Evolutionary conservation across 2,888 invertebrate species (phyloP), one percentile per base, ranked within the genome.

Genomic region (Lycia hirtaria): DNA sequence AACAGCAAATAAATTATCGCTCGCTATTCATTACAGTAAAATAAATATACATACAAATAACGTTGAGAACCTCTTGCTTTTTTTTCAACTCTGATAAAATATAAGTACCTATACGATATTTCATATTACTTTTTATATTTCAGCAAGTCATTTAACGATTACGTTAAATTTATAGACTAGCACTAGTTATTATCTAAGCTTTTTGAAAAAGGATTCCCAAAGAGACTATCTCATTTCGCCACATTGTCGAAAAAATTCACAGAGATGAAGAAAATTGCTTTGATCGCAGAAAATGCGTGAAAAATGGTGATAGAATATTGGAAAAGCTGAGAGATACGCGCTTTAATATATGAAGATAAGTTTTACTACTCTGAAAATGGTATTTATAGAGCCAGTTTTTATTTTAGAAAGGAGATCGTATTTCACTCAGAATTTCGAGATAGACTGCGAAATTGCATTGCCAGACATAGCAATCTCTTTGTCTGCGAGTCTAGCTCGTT

Each of bases 281-380:
- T 17, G 7, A 22, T 17, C 26, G 37, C 37, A 28, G 4, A 30
- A 32, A 37, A 28, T 2, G 14, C 19, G 12, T 22, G 33, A 33
- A 51, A 24, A 51, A 32, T 33, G 17, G 4, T 5, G 14, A 33
- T 2, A 45, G 33, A 45, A 33, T 32, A 41, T 51, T 41, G 50
- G 33, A 33, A 20, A 26, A 24, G 24, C 24, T 32, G 33, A 20
- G 17, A 44, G 12, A 32, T 22, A 3, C 14, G n/a, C 22, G 4
- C 9, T 41, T 40, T 24, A 24, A 24, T 24, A 41, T 40, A 15
- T 15, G 12, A 26, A 2, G 6, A 9, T 12, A 7, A 17, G 7
- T 40, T 22, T 40, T 22, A n/a, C 38, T 37, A 19, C n/a, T 37
- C 10, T 7, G 38, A 12, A 40, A 40, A 22, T 40, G 14, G n/a